Base-by-base conservation (phyloP, 2,797 vertebrate genomes). In the Octomys mimax region DNA sequence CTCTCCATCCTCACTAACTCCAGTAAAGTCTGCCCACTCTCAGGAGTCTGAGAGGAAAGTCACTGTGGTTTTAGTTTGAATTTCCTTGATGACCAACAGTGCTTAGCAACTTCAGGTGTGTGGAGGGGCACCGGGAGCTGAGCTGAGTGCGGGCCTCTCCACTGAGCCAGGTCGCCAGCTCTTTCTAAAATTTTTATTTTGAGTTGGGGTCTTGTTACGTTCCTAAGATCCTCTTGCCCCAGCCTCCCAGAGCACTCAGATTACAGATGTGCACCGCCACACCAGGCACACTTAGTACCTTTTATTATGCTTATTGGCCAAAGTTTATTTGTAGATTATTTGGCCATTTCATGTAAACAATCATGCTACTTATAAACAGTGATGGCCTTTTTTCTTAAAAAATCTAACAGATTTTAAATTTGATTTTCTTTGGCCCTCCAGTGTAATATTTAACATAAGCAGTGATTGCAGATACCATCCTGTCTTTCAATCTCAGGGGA, bases 261-360 rank as follows among this genome's bases (percentile, higher is more conserved):
- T 70, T n/a, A 70, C n/a, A 28, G 39, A 26, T 21, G 9, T 7
- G 71, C 13, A 13, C 21, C 36, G 12, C 21, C 70, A 73, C 22
- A 26, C 71, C 71, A 75, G 36, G 71, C 71, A 57, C 70, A 24
- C 59, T 85, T 57, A 62, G 14, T n/a, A 83, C 12, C 24, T 70
- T 89, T 86, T 57, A 84, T 36, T 61, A 16, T 84, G 59, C 28
- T 75, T 79, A 79, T 61, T 88, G 54, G 26, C 16, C 49, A 87
- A 75, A 66, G 61, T 78, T 77, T 82, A 80, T 86, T 52, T 87
- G 13, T 87, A 87, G 28, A 91, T 80, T 85, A 52, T 52, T 78
- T 33, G 49, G 46, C 6, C n/a, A 49, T 52, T 31, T 78, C 52
- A 78, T 78, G 75, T 52, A 10, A 33, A 19, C 26, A 49, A 33